phyloP scores from a whole-genome alignment of 2,888 invertebrate species.

The Leptarthrus brevirostris region DNA sequence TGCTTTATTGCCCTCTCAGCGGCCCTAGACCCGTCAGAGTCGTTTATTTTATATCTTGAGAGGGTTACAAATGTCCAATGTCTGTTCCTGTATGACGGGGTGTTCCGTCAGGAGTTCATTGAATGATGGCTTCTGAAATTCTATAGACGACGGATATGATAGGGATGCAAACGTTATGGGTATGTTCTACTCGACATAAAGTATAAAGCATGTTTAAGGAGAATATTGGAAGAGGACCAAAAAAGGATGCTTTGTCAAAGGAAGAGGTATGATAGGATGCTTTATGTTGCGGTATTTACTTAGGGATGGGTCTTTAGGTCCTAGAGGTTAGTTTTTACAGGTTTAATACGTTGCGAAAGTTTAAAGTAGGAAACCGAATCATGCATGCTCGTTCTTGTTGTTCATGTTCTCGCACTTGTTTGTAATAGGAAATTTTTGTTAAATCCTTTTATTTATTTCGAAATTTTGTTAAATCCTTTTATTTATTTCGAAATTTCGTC shows the following conservation, averaged over 20 bases:
- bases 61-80: slow-evolving; percentile 37
- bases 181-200: background rate
- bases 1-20: slow-evolving; percentile 39
- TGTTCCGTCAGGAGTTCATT: slow-evolving; percentile 1
- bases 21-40: slow-evolving; percentile 18
- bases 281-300: too few relatives aligned
- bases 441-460: too few relatives aligned
- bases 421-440: too few relatives aligned
- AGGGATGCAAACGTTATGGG: slow-evolving; percentile 29
- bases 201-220: background rate
- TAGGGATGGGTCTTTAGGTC: too few relatives aligned
- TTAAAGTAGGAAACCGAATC: too few relatives aligned
- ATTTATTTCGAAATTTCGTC: too few relatives aligned
- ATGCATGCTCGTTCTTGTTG: too few relatives aligned
- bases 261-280: too few relatives aligned
- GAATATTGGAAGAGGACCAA: slow-evolving; percentile 32
- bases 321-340: too few relatives aligned
- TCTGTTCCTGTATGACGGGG: slow-evolving; percentile 29
- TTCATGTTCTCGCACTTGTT: too few relatives aligned
- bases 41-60: slow-evolving; percentile 41
- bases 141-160: slow-evolving; percentile 24
- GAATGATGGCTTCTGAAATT: slow-evolving; percentile 38
- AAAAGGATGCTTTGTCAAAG: background rate
- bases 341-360: too few relatives aligned
- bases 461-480: too few relatives aligned